Percentiles rank a stretch among this genome's conserved stretches.
phyloP scores from a whole-genome alignment of 2,113 vertebrate species.

The Pelmatolapia mariae region DNA sequence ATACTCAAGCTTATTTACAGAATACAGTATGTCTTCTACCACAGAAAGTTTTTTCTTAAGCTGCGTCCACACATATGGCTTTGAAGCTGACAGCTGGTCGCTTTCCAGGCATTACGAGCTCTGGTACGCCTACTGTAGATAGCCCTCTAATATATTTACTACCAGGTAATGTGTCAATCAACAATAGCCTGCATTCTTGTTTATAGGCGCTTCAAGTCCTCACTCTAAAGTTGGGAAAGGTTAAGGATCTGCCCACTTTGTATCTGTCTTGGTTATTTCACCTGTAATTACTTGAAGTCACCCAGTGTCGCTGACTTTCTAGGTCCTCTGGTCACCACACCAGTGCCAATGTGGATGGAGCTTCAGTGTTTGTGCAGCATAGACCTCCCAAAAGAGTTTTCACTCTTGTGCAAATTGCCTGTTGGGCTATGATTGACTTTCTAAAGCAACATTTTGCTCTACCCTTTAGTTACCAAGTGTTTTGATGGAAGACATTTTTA shows the following conservation, averaged over 20 bases:
- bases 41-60: background rate
- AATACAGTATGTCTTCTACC: background rate
- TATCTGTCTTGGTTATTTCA: background rate
- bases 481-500: background rate
- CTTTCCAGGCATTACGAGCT: background rate
- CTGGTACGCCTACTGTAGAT: background rate
- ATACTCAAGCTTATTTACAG: background rate
- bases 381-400: background rate
- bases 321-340: background rate
- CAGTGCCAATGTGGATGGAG: background rate
- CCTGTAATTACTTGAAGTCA: background rate
- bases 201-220: background rate
- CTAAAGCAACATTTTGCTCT: background rate
- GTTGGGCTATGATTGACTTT: background rate
- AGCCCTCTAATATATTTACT: background rate
- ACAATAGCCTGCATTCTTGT: background rate
- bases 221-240: background rate
- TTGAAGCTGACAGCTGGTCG: background rate
- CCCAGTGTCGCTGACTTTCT: background rate
- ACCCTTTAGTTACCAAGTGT: background rate
- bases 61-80: background rate
- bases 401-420: background rate
- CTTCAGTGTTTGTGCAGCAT: background rate
- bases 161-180: background rate
- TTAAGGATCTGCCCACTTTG: background rate